A percentile compares a stretch with the other conserved stretches of the same genome.
Evolutionary conservation across 2,888 invertebrate species (phyloP).

Genomic region (Beris chalybata): DNA sequence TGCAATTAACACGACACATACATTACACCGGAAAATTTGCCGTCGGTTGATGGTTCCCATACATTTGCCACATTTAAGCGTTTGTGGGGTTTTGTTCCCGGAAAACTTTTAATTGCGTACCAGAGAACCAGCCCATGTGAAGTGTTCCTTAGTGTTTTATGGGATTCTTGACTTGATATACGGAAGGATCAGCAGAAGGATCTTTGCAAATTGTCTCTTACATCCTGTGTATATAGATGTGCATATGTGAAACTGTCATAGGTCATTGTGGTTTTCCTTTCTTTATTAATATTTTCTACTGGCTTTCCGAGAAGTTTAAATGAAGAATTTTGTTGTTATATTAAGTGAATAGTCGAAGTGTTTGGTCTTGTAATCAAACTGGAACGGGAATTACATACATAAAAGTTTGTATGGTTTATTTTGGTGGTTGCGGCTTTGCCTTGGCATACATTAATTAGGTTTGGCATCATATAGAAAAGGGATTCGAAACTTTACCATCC

Average conservation of each 20-base stretch:
- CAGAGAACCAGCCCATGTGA: conserved; percentile 13
- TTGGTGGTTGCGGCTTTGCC: no score
- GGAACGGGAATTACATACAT: no score
- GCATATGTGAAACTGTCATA: conserved; percentile 13
- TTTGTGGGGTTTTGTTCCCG: conserved; percentile 11
- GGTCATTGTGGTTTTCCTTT: conserved; percentile 24
- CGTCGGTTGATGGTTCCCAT: conserved; percentile 18
- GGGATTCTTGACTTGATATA: conserved; percentile 23
- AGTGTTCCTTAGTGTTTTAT: conserved; percentile 14
- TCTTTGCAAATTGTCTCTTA: conserved; percentile 4
- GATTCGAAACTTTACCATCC: no score
- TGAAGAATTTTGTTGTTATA: no score
- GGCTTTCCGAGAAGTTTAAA: no score
- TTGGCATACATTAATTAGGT: no score
- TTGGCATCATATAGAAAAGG: no score
- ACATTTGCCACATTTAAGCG: conserved; percentile 17
- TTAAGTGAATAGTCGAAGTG: no score
- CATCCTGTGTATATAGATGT: background rate
- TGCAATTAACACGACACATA: conserved; percentile 27
- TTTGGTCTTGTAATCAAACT: no score
- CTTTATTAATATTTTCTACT: conserved; percentile 28
- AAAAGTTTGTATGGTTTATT: no score
- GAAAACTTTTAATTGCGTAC: conserved; percentile 30
- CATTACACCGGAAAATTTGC: conserved; percentile 17
- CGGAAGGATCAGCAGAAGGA: conserved; percentile 24